These are phyloP conservation scores for Pelagia noctiluca DNA, from an alignment of 30 jellyfish, hydroid and myxozoan genomes.

Conservation along the genomic window DNA sequence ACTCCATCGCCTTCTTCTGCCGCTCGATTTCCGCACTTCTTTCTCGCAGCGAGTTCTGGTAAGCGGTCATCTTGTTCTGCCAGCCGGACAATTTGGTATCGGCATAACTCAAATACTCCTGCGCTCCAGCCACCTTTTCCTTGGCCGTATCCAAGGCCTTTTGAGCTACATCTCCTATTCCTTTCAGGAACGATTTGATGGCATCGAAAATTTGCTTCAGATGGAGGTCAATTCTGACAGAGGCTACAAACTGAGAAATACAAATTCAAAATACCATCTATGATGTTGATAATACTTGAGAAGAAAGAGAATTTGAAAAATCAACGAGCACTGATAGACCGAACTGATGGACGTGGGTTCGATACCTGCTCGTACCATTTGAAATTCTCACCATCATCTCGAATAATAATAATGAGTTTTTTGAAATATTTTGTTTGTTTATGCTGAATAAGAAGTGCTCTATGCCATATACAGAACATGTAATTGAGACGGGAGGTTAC, in stretches of 20 bases:
- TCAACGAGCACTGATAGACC: no score
- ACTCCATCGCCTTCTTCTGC: slow-evolving; percentile 28
- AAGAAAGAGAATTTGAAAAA: no score
- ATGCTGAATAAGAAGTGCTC: no score
- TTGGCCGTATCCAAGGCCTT: slow-evolving; percentile 30
- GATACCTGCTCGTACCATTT: no score
- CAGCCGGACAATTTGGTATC: slow-evolving; percentile 59
- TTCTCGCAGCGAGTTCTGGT: slow-evolving; percentile 24
- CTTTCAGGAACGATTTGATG: slow-evolving; percentile 15
- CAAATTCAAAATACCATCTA: no score
- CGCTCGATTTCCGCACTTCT: slow-evolving; percentile 61
- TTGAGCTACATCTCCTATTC: slow-evolving; percentile 48
- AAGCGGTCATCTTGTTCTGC: slow-evolving; percentile 29
- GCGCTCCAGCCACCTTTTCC: slow-evolving; percentile 17
- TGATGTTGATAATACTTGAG: no score
- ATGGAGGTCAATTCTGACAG: slow-evolving; percentile 32
- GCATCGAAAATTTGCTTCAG: slow-evolving; percentile 42
- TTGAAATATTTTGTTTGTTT: no score
- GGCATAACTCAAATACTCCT: slow-evolving; percentile 42
- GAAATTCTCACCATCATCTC: no score
- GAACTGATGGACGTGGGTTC: no score
- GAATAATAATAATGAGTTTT: no score
- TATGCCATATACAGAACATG: no score
- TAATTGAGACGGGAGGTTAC: no score
- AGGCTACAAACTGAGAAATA: slow-evolving; percentile 47